Conservation (phyloP, 2,797 vertebrate genomes). For the Trachurus trachurus region DNA sequence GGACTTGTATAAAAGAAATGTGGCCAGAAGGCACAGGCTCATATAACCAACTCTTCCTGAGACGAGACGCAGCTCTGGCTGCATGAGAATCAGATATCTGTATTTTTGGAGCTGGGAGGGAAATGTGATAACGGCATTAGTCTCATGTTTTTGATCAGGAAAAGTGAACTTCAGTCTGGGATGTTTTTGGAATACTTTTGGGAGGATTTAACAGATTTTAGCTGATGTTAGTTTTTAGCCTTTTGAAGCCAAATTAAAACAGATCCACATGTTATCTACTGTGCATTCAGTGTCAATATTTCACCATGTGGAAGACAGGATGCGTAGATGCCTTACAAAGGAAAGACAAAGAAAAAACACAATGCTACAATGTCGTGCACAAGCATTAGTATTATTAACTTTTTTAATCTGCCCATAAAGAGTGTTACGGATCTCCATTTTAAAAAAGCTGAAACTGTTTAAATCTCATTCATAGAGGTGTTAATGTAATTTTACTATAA, state of each 20-base stretch:
- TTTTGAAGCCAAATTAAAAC: slow-evolving; percentile 25
- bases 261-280: neutral
- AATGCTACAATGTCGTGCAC: neutral
- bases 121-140: slow-evolving; percentile 75
- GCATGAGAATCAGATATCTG: slow-evolving; percentile 77
- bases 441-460: neutral
- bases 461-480: neutral
- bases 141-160: slow-evolving; percentile 62
- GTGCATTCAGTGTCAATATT: too few relatives aligned
- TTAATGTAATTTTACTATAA: neutral
- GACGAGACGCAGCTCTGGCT: slow-evolving; percentile 77
- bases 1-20: slow-evolving; percentile 57
- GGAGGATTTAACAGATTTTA: slow-evolving; percentile 28
- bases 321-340: neutral
- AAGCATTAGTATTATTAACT: neutral
- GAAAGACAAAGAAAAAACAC: neutral
- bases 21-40: slow-evolving; percentile 70
- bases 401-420: neutral
- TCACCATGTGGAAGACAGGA: neutral
- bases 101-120: slow-evolving; percentile 75
- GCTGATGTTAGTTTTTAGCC: slow-evolving; percentile 28
- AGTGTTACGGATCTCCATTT: neutral
- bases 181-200: slow-evolving; percentile 44
- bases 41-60: slow-evolving; percentile 66
- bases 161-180: slow-evolving; percentile 65